Conservation (phyloP, 2,113 vertebrate species). For the Hemibagrus wyckioides region DNA sequence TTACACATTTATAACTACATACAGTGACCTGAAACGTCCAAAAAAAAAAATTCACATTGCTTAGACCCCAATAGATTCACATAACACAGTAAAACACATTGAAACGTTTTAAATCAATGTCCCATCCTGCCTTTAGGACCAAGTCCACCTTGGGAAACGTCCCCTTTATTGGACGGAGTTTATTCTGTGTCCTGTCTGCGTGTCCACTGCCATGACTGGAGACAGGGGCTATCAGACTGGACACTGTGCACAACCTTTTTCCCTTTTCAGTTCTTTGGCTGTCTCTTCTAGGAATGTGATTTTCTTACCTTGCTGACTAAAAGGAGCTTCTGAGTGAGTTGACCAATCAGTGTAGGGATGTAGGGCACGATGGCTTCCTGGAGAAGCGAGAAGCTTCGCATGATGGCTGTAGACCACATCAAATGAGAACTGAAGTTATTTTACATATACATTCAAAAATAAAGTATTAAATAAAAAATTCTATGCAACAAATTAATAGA, state of each 20-base stretch:
- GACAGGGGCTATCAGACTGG: constrained; percentile 42
- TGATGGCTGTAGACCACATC: constrained; percentile 83
- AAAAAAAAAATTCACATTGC: background rate
- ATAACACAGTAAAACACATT: background rate
- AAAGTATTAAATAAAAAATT: background rate
- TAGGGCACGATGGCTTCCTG: constrained; percentile 96
- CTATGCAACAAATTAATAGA: background rate
- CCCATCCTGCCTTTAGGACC: constrained; percentile 54
- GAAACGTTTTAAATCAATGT: constrained; percentile 12
- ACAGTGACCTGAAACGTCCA: background rate
- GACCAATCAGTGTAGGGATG: constrained; percentile 91
- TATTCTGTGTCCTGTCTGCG: constrained; percentile 44
- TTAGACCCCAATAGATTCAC: background rate
- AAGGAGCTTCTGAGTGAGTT: constrained; percentile 95
- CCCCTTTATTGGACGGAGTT: constrained; percentile 45
- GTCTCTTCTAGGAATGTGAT: background rate
- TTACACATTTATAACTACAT: background rate
- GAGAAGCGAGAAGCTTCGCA: constrained; percentile 97
- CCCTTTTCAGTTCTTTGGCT: background rate
- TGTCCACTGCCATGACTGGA: constrained; percentile 33
- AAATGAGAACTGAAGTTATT: background rate
- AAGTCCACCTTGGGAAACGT: constrained; percentile 50
- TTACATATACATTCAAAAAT: no score
- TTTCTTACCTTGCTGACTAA: constrained; percentile 92
- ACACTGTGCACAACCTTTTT: constrained; percentile 8